Conservation (phyloP, 2,797 vertebrate species). For the Orestias chungarensis region DNA sequence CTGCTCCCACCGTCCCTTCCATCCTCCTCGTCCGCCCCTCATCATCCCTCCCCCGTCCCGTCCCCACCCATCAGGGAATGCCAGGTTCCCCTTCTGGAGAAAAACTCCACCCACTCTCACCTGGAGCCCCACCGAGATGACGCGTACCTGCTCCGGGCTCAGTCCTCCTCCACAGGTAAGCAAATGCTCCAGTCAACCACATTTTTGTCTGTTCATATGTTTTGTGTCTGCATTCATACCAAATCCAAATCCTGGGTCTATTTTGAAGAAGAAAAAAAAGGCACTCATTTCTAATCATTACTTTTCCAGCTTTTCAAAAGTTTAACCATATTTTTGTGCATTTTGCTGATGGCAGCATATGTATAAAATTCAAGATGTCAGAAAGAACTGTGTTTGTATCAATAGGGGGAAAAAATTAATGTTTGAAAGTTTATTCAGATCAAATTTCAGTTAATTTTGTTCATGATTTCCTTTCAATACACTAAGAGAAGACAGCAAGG, state of each 20-base stretch:
- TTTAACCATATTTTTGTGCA: constrained; percentile 11
- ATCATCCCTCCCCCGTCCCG: constrained; percentile 86
- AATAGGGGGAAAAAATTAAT: background rate
- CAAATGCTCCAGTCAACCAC: constrained; percentile 48
- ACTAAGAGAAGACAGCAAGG: background rate
- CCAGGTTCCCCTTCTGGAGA: constrained; percentile 99
- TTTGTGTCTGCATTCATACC: constrained; percentile 30
- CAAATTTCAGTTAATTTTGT: background rate
- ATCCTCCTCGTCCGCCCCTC: constrained; percentile 90
- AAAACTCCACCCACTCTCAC: constrained; percentile 97
- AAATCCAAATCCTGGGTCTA: constrained; percentile 42
- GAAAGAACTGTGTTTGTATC: constrained; percentile 8
- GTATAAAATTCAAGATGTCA: constrained; percentile 25
- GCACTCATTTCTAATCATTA: constrained; percentile 12
- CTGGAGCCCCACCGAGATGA: constrained; percentile 97
- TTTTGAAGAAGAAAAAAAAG: constrained; percentile 22
- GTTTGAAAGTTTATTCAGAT: background rate
- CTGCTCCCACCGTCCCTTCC: constrained; percentile 93
- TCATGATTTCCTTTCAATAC: background rate
- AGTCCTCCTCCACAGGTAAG: constrained; percentile 93
- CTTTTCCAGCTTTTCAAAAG: no score
- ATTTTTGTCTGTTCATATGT: constrained; percentile 32
- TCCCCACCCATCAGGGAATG: constrained; percentile 89
- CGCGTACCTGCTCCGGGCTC: constrained; percentile 94
- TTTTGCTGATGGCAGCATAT: constrained; percentile 34